phyloP scores from a whole-genome alignment of 2,797 vertebrate genomes.

The Dicrostonyx torquatus region DNA sequence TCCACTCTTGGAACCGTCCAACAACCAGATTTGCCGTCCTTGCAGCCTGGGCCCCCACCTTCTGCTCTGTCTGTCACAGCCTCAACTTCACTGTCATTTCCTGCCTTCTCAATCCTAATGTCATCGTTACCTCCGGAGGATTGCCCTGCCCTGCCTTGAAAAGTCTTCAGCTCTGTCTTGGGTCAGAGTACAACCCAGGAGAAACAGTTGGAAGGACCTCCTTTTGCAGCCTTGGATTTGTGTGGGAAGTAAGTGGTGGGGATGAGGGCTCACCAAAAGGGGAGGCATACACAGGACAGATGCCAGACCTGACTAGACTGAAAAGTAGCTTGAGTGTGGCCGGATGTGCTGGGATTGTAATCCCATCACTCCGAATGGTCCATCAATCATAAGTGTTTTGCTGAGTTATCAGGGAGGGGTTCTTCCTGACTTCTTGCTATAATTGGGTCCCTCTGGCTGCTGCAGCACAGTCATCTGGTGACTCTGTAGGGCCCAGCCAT shows the following conservation, averaged over 20 bases:
- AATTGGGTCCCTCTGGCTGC: background rate
- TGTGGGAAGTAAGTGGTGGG: too few relatives aligned
- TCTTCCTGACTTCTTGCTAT: background rate
- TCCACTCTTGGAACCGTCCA: background rate
- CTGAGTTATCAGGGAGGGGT: background rate
- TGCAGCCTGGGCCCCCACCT: background rate
- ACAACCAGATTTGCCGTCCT: background rate
- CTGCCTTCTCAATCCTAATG: too few relatives aligned
- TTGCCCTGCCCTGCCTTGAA: background rate
- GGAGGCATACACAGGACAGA: too few relatives aligned
- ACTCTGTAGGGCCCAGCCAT: too few relatives aligned
- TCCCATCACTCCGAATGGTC: background rate
- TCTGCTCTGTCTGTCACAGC: background rate
- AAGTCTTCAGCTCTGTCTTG: background rate
- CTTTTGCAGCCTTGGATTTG: too few relatives aligned
- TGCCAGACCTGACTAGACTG: too few relatives aligned
- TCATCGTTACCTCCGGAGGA: background rate
- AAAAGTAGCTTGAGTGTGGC: too few relatives aligned
- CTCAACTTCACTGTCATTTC: background rate
- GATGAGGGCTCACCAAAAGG: too few relatives aligned
- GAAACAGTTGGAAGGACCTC: too few relatives aligned
- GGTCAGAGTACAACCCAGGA: background rate
- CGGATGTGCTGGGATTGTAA: background rate
- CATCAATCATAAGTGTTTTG: background rate
- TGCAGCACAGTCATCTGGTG: background rate